These are phyloP conservation scores for Lates calcarifer DNA, from an alignment of 2,113 vertebrate species.

Conservation along the genomic window DNA sequence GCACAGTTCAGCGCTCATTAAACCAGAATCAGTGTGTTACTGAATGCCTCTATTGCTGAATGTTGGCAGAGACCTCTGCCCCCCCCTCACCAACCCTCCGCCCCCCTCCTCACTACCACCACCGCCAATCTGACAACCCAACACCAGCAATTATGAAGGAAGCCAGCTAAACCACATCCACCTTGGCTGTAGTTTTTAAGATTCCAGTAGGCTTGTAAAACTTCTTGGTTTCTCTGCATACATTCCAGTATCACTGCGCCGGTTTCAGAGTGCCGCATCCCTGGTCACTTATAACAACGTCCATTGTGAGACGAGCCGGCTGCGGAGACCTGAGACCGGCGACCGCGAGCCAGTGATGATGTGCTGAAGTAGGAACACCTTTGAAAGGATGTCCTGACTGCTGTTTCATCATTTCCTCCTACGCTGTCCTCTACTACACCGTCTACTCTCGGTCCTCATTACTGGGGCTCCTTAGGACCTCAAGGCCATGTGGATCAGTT, in stretches of 20 bases:
- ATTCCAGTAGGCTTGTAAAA: constrained; percentile 82
- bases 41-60: constrained; percentile 78
- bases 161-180: constrained; percentile 85
- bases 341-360: constrained; percentile 53
- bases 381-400: constrained; percentile 25
- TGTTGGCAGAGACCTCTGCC: constrained; percentile 69
- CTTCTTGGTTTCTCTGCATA: constrained; percentile 74
- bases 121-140: constrained; percentile 82
- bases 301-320: constrained; percentile 65
- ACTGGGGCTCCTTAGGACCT: constrained; percentile 78
- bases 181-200: constrained; percentile 83
- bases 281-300: constrained; percentile 65
- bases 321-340: constrained; percentile 36
- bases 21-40: constrained; percentile 61
- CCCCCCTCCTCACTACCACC: constrained; percentile 59
- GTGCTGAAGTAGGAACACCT: constrained; percentile 47
- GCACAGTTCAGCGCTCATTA: constrained; percentile 60
- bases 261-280: constrained; percentile 65
- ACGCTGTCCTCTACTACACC: constrained; percentile 40
- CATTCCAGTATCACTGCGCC: constrained; percentile 79
- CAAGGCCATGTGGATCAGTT: constrained; percentile 77
- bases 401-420: constrained; percentile 56
- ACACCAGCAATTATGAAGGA: constrained; percentile 87
- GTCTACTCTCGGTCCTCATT: constrained; percentile 55
- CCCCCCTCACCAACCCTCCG: too few species aligned